These are phyloP conservation scores for Drosophila nannoptera DNA, from an alignment of 1,140 invertebrate genomes.

Conservation along the genomic window DNA sequence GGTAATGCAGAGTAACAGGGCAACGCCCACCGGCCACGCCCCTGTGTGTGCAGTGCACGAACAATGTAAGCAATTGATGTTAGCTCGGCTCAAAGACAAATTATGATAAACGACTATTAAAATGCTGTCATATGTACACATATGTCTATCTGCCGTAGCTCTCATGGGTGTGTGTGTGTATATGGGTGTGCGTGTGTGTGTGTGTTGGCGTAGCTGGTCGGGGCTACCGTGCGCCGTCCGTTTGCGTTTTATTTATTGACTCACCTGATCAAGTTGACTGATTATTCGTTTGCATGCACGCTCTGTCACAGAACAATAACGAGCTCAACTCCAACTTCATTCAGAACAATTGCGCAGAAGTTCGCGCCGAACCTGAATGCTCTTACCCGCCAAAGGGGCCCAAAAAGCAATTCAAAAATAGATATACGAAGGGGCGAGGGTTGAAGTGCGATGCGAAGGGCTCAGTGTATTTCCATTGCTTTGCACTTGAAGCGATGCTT, in stretches of 20 bases:
- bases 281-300: conserved; percentile 71
- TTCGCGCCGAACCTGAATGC: neutral
- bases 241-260: conserved; percentile 71
- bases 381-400: neutral
- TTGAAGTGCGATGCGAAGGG: too few species aligned
- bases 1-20: conserved; percentile 1
- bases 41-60: neutral
- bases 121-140: conserved; percentile 74
- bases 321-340: conserved; percentile 27
- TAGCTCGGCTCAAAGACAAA: conserved; percentile 57
- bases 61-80: conserved; percentile 51
- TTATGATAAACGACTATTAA: conserved; percentile 71
- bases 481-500: conserved; percentile 7
- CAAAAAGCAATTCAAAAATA: neutral
- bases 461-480: neutral
- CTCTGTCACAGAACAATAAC: conserved; percentile 27
- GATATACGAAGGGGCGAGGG: too few species aligned
- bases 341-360: conserved; percentile 24
- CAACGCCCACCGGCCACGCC: conserved; percentile 20
- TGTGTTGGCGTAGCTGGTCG: conserved; percentile 23
- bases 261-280: conserved; percentile 73
- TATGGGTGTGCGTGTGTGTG: conserved; percentile 18
- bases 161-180: conserved; percentile 18
- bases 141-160: conserved; percentile 31
- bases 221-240: conserved; percentile 40